These are phyloP conservation scores for Argopecten irradians DNA, from an alignment of 1,140 invertebrate genomes.

Conservation along the genomic window DNA sequence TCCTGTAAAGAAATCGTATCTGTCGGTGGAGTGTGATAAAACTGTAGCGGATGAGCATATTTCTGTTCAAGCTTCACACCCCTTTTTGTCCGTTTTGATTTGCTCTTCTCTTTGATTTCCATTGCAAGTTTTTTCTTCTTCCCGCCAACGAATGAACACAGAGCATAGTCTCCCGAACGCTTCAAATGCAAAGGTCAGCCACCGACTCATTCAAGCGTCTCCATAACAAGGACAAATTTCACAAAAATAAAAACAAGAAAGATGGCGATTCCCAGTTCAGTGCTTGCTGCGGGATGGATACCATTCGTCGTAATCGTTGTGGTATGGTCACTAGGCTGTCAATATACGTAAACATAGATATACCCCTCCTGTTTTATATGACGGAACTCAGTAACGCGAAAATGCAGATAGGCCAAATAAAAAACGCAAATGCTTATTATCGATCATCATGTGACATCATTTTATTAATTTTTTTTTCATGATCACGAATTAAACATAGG, in stretches of 20 bases:
- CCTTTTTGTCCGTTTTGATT: conserved; percentile 1
- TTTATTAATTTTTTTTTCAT: not conserved
- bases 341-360: not conserved
- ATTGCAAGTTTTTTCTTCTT: conserved; percentile 24
- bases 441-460: not conserved
- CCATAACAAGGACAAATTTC: not conserved
- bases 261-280: conserved; percentile 69
- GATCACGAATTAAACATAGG: too few species aligned
- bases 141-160: conserved; percentile 29
- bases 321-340: conserved; percentile 60
- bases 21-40: conserved; percentile 88
- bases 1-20: conserved; percentile 86
- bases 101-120: not conserved
- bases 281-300: conserved; percentile 73
- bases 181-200: not conserved
- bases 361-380: not conserved
- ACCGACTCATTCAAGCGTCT: conserved; percentile 5
- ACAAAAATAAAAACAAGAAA: conserved; percentile 52
- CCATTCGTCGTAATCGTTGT: conserved; percentile 73
- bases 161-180: not conserved
- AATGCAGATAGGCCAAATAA: not conserved
- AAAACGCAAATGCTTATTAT: not conserved
- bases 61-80: conserved; percentile 26
- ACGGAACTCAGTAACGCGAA: too few species aligned
- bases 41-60: conserved; percentile 63